These are phyloP conservation scores for Axea sp. DNA, from an alignment of 2,888 invertebrate genomes.

Conservation along the genomic window DNA sequence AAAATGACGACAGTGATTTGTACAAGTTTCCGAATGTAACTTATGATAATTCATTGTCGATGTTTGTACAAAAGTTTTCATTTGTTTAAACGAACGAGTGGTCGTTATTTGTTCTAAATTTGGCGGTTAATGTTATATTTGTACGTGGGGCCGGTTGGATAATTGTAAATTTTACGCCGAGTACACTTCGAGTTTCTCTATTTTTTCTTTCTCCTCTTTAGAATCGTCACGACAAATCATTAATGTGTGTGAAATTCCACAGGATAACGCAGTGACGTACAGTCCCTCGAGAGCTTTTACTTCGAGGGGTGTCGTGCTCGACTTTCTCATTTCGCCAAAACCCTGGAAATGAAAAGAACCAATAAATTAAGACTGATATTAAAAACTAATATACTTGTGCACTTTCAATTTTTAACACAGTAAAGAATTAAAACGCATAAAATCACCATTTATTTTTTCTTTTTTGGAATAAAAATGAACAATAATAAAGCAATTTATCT, in stretches of 20 bases:
- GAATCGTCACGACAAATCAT: slow-evolving; percentile 84
- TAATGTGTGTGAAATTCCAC: slow-evolving; percentile 93
- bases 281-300: slow-evolving; percentile 88
- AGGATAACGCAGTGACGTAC: slow-evolving; percentile 87
- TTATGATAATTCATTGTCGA: neutral
- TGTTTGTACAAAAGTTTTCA: slow-evolving; percentile 1
- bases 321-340: slow-evolving; percentile 92
- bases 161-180: slow-evolving; percentile 69
- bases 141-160: slow-evolving; percentile 16
- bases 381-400: neutral
- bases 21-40: neutral
- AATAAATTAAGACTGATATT: too few relatives aligned
- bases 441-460: too few relatives aligned
- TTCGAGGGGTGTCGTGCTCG: slow-evolving; percentile 92
- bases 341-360: slow-evolving; percentile 86
- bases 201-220: slow-evolving; percentile 83
- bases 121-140: slow-evolving; percentile 13
- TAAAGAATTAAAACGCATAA: too few relatives aligned
- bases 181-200: slow-evolving; percentile 82
- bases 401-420: neutral
- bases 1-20: slow-evolving; percentile 14
- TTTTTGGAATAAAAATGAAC: too few relatives aligned
- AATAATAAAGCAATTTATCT: too few relatives aligned
- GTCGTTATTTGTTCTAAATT: slow-evolving; percentile 25
- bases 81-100: slow-evolving; percentile 1